A percentile compares a stretch with the other conserved stretches of the same genome.
These are phyloP conservation scores for Pediacus dermestoides DNA, from an alignment of 2,888 invertebrate species.

Conservation along the genomic window DNA sequence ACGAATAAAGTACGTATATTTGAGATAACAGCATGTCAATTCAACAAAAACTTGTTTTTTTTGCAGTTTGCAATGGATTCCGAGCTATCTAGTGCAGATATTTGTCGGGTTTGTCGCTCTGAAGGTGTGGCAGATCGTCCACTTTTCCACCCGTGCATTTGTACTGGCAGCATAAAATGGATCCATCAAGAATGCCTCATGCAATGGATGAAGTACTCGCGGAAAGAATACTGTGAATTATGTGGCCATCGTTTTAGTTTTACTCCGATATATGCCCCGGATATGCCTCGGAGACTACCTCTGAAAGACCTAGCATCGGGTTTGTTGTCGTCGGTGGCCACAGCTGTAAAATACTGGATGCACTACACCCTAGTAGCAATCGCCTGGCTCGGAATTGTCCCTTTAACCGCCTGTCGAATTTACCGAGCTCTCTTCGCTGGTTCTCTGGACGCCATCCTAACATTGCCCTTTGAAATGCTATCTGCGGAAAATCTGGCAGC, in stretches of 20 bases:
- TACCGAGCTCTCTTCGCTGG: conserved; percentile 76
- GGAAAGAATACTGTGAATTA: conserved; percentile 97
- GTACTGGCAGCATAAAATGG: conserved; percentile 98
- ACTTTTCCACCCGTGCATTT: conserved; percentile 96
- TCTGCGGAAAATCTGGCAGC: conserved; percentile 89
- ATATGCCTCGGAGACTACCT: conserved; percentile 98
- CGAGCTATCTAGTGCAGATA: conserved; percentile 67
- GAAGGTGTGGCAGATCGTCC: conserved; percentile 90
- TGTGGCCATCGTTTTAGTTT: conserved; percentile 98
- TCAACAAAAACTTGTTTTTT: too few species aligned
- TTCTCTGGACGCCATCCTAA: conserved; percentile 79
- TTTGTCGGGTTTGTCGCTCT: conserved; percentile 96
- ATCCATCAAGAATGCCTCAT: conserved; percentile 98
- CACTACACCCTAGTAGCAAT: conserved; percentile 95
- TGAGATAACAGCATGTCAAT: too few species aligned
- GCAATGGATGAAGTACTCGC: conserved; percentile 98
- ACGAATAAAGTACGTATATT: too few species aligned
- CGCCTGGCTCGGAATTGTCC: conserved; percentile 97
- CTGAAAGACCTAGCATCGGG: conserved; percentile 90
- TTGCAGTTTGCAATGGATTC: too few species aligned
- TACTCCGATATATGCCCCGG: conserved; percentile 98
- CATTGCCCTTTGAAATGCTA: conserved; percentile 86
- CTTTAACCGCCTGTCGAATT: conserved; percentile 92
- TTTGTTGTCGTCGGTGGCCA: conserved; percentile 80
- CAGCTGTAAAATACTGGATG: conserved; percentile 94